Percentiles rank a stretch among this genome's conserved stretches.
Evolutionary conservation across 92 coral and sea anemone genomes (phyloP).

Genomic region (Parazoanthus darwini): DNA sequence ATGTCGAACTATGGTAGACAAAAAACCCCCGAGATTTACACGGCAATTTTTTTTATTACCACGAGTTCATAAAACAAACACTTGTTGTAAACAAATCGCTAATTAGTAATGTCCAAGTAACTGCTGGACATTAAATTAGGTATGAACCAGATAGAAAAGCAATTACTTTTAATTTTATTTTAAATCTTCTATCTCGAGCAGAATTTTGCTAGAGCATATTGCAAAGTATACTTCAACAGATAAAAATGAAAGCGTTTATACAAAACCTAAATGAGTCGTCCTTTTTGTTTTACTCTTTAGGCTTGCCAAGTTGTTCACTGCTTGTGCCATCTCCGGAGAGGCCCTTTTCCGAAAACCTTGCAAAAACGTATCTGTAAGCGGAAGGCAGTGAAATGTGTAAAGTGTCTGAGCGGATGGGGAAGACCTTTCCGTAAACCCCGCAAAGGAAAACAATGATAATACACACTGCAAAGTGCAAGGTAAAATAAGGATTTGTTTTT

Average conservation of each 20-base stretch:
- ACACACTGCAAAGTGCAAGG: neutral
- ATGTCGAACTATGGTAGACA: neutral
- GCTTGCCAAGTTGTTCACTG: neutral
- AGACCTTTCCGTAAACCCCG: neutral
- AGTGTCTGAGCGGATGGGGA: neutral
- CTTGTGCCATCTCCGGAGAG: too few species aligned
- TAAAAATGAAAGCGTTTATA: neutral
- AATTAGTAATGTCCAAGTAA: too few species aligned
- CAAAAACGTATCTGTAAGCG: neutral
- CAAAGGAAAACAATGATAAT: neutral
- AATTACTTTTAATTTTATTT: too few species aligned
- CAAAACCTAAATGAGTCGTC: neutral
- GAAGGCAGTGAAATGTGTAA: neutral
- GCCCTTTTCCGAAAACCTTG: neutral
- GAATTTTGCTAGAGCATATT: too few species aligned
- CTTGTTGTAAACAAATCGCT: neutral
- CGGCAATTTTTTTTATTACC: neutral
- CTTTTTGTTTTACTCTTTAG: neutral
- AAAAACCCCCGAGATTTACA: too few species aligned
- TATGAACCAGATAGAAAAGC: too few species aligned
- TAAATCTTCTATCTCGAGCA: too few species aligned
- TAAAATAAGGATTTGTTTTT: neutral
- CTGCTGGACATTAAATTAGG: too few species aligned
- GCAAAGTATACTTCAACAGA: neutral
- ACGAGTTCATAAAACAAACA: neutral